phyloP scores from a whole-genome alignment of 1,140 invertebrate genomes.

The Babylonia areolata region DNA sequence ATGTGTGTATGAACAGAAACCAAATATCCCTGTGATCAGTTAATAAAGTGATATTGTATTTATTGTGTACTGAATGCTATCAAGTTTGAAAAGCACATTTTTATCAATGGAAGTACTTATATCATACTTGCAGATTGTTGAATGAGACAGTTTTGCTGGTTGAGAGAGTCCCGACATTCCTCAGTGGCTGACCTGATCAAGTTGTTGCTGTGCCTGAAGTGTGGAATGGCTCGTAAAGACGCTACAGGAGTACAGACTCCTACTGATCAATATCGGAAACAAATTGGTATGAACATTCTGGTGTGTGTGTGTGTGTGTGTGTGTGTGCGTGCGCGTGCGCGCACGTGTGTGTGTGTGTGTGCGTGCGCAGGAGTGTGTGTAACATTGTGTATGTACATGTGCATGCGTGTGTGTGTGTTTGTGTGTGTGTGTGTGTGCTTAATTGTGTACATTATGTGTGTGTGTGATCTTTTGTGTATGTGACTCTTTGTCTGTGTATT shows the following conservation, averaged over 20 bases:
- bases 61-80: too few species aligned
- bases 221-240: conserved; percentile 1
- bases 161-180: too few species aligned
- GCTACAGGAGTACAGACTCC: not conserved
- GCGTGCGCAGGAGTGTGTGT: not conserved
- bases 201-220: not conserved
- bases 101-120: too few species aligned
- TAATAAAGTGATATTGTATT: too few species aligned
- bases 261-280: not conserved
- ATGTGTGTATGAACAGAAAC: too few species aligned
- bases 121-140: too few species aligned
- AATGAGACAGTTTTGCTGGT: too few species aligned
- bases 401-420: conserved; percentile 2
- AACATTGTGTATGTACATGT: not conserved
- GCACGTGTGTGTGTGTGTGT: not conserved
- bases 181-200: not conserved
- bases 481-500: not conserved
- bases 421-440: not conserved
- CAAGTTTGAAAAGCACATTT: too few species aligned
- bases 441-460: not conserved
- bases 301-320: not conserved
- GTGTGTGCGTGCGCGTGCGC: not conserved
- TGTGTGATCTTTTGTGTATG: not conserved
- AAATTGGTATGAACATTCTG: not conserved
- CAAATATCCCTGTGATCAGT: too few species aligned